A percentile compares a stretch with the other conserved stretches of the same genome.
These are phyloP conservation scores for Cotesia glomerata DNA, from an alignment of 1,140 invertebrate genomes.

Conservation along the genomic window DNA sequence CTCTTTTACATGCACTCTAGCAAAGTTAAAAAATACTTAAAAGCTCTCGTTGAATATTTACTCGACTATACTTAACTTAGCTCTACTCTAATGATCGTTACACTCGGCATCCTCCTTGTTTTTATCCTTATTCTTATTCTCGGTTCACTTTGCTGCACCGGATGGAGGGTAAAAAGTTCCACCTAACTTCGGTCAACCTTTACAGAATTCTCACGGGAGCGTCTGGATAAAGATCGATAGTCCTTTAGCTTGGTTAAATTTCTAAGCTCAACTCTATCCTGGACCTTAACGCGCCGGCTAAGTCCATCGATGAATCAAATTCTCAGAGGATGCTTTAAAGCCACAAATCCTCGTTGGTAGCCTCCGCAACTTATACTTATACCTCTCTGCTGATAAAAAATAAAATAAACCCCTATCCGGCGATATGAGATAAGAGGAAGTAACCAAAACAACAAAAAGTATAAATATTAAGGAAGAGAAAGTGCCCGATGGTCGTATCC, in stretches of 20 bases:
- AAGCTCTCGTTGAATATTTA: conserved; percentile 52
- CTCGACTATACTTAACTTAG: conserved; percentile 27
- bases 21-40: conserved; percentile 24
- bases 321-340: conserved; percentile 16
- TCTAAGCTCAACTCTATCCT: conserved; percentile 7
- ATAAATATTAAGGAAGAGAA: too few species aligned
- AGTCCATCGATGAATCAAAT: conserved; percentile 40
- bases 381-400: neutral
- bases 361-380: conserved; percentile 12
- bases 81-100: conserved; percentile 47
- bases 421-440: too few species aligned
- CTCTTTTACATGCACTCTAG: neutral
- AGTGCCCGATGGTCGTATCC: too few species aligned
- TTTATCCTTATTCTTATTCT: conserved; percentile 23
- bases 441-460: conserved; percentile 26
- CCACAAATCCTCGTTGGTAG: conserved; percentile 39
- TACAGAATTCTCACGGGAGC: conserved; percentile 41
- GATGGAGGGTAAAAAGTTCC: conserved; percentile 44
- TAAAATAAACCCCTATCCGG: conserved; percentile 2
- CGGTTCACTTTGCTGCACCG: neutral
- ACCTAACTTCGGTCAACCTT: conserved; percentile 31
- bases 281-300: conserved; percentile 8
- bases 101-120: conserved; percentile 16
- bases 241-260: conserved; percentile 42
- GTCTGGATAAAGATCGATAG: conserved; percentile 54